Percentiles rank a stretch among this genome's conserved stretches.
phyloP scores from a whole-genome alignment of 2,888 invertebrate species.

The Teleogryllus oceanicus region DNA sequence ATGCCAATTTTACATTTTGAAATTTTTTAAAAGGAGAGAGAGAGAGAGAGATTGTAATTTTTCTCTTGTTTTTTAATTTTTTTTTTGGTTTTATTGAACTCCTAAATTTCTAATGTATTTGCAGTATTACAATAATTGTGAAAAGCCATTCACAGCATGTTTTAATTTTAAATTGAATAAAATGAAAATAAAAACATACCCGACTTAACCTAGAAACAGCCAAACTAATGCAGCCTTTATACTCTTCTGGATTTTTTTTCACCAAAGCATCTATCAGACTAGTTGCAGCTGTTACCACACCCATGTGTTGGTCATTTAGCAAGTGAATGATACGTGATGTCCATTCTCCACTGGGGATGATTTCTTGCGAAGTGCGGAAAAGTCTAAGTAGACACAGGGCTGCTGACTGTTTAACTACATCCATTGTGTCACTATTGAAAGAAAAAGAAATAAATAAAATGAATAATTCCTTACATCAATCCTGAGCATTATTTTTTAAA shows the following conservation, averaged over 20 bases:
- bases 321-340: constrained; percentile 97
- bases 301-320: constrained; percentile 98
- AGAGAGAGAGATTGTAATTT: no score
- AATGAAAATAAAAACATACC: constrained; percentile 50
- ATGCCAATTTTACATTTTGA: no score
- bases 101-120: no score
- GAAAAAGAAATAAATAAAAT: no score
- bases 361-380: constrained; percentile 91
- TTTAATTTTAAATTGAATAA: not conserved
- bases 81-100: no score
- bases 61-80: no score
- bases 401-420: constrained; percentile 98
- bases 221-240: constrained; percentile 96
- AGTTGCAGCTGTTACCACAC: constrained; percentile 97
- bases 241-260: constrained; percentile 98
- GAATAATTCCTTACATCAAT: no score
- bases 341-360: constrained; percentile 97
- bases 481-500: no score
- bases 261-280: constrained; percentile 97
- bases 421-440: constrained; percentile 85
- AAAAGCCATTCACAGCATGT: no score
- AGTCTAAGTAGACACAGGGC: constrained; percentile 92
- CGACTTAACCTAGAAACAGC: constrained; percentile 95
- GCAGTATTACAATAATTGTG: no score
- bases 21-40: no score